These are phyloP conservation scores for Setipinna tenuifilis DNA, from an alignment of 2,797 vertebrate genomes.

Conservation along the genomic window DNA sequence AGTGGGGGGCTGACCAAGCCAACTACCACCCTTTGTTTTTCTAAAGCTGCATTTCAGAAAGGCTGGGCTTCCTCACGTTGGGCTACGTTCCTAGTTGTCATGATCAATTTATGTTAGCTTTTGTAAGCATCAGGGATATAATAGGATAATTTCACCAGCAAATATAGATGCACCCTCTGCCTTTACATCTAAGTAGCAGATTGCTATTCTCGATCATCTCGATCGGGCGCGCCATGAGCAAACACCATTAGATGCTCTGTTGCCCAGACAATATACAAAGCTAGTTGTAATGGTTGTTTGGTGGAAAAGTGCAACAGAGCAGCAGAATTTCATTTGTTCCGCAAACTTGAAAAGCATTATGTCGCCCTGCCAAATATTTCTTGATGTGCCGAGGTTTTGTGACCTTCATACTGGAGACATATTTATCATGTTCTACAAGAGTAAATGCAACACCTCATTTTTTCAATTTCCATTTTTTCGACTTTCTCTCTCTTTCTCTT, in stretches of 20 bases:
- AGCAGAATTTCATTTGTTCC: slow-evolving; percentile 91
- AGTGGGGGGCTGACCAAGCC: slow-evolving; percentile 28
- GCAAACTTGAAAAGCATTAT: slow-evolving; percentile 90
- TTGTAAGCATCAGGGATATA: slow-evolving; percentile 86
- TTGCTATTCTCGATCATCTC: slow-evolving; percentile 85
- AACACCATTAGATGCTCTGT: slow-evolving; percentile 86
- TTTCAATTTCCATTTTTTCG: slow-evolving; percentile 17
- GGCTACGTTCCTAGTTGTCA: slow-evolving; percentile 76
- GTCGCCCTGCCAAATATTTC: slow-evolving; percentile 85
- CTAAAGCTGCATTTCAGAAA: slow-evolving; percentile 59
- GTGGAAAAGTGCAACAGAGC: slow-evolving; percentile 84
- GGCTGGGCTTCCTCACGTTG: neutral
- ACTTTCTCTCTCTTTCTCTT: slow-evolving; percentile 38
- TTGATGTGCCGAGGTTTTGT: slow-evolving; percentile 86
- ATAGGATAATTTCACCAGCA: slow-evolving; percentile 89
- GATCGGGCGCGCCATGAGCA: slow-evolving; percentile 77
- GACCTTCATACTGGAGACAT: slow-evolving; percentile 89
- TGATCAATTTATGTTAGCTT: slow-evolving; percentile 88
- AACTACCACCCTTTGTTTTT: slow-evolving; percentile 29
- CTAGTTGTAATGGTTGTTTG: slow-evolving; percentile 87
- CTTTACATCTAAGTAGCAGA: slow-evolving; percentile 86
- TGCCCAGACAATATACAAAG: slow-evolving; percentile 89
- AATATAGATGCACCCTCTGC: slow-evolving; percentile 85
- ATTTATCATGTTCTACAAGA: slow-evolving; percentile 87
- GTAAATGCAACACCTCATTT: slow-evolving; percentile 77